Evolutionary conservation across 2,888 invertebrate genomes (phyloP), one percentile per base, ranked within the genome.

Genomic region (Tineola bisselliella): DNA sequence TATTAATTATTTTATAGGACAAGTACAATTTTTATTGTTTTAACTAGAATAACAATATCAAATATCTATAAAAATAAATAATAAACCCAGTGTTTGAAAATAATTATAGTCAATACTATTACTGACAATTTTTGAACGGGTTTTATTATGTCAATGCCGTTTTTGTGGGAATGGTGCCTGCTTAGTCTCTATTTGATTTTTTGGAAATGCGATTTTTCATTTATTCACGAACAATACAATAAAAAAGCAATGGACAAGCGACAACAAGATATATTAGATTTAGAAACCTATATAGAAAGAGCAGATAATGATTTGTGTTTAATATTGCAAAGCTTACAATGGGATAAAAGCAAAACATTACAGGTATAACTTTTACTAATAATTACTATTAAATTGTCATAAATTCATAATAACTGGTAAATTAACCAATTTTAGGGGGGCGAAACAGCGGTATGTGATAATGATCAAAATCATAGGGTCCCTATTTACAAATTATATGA

Each of bases 291-390:
- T 61, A 71, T 75, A 3, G 66, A 72, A 61, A 68, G 66, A 44
- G 63, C 79, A 18, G 79, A 86, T 64, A 77, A 74, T 54, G 79
- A 84, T 67, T 64, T 84, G 8, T 76, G 79, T 10, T 69, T 79
- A 69, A 73, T 84, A 56, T 66, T 86, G 60, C 79, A 84, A 70
- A 77, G 71, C 58, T 70, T 87, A 43, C 80, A 84, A 64, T 87
- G 86, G 87, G 79, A 82, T 68, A 69, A 68, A 61, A 75, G 73
- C 65, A 64, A 68, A 62, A 65, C 81, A 57, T 57, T 73, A 43
- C 67, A 81, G 79, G 86, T 84, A 66, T 65, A 61, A 54, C 30
- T 48, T 44, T 60, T 25, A 44, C 61, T 1, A 8, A 43, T 4
- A 12, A 12, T 43, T 43, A 13, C 13, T 13, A 43, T 5, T 43